Percentiles rank a stretch among this genome's conserved stretches.
Evolutionary conservation across 2,888 invertebrate species (phyloP).

Genomic region (Cephus runcator): DNA sequence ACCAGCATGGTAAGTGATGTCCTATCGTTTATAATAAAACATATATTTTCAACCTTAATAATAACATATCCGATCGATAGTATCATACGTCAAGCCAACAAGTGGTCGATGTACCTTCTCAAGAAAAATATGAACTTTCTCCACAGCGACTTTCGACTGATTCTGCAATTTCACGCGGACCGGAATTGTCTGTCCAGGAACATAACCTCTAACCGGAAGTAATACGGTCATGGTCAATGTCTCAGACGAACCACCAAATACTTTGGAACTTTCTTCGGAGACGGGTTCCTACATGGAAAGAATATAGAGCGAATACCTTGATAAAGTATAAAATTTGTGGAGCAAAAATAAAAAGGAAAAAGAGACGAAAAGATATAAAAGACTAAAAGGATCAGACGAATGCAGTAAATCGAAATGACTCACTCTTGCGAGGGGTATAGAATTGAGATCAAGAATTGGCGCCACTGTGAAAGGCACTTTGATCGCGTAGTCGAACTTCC

Average conservation of each 20-base stretch:
- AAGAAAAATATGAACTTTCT: conserved; percentile 15
- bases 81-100: background rate
- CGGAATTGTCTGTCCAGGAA: conserved; percentile 17
- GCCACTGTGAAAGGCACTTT: conserved; percentile 39
- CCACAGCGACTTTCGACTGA: conserved; percentile 15
- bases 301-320: background rate
- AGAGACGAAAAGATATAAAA: background rate
- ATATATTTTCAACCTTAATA: background rate
- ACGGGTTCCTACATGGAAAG: conserved; percentile 5
- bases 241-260: conserved; percentile 12
- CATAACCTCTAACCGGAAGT: conserved; percentile 17
- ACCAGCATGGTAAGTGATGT: background rate
- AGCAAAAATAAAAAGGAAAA: background rate
- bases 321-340: background rate
- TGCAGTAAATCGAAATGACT: background rate
- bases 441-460: conserved; percentile 18
- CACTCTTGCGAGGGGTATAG: conserved; percentile 10
- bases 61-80: background rate
- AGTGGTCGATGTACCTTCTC: conserved; percentile 6
- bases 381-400: background rate
- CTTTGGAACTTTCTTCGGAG: conserved; percentile 12
- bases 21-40: background rate
- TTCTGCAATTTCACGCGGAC: conserved; percentile 15
- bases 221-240: conserved; percentile 13
- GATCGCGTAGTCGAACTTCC: conserved; percentile 61